These are phyloP conservation scores for Poecile atricapillus DNA, from an alignment of 2,113 vertebrate species.

Conservation along the genomic window DNA sequence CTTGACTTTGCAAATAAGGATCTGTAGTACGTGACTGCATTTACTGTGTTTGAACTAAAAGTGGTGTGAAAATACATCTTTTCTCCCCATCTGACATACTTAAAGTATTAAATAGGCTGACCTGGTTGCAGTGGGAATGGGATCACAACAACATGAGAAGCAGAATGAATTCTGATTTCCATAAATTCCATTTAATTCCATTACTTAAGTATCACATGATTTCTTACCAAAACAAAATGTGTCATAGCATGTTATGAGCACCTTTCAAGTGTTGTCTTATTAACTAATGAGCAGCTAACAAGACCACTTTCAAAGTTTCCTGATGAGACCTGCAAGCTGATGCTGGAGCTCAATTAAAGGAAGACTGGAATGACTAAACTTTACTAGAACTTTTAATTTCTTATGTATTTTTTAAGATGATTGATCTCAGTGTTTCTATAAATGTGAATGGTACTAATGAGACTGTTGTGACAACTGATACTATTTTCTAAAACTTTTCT, in stretches of 20 bases:
- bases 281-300: slow-evolving; percentile 10
- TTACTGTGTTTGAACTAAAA: slow-evolving; percentile 15
- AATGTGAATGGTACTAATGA: not conserved
- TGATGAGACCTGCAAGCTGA: not conserved
- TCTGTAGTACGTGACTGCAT: not conserved
- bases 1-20: slow-evolving; percentile 54
- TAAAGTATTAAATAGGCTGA: not conserved
- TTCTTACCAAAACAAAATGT: not conserved
- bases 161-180: not conserved
- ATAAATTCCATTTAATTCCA: not conserved
- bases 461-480: slow-evolving; percentile 20
- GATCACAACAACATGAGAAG: not conserved
- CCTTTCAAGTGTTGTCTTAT: not conserved
- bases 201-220: not conserved
- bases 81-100: not conserved
- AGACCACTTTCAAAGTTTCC: not conserved
- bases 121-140: not conserved
- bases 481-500: not conserved
- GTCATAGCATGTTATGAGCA: not conserved
- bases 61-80: not conserved
- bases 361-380: not conserved
- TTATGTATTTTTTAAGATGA: not conserved
- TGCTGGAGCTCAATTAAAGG: slow-evolving; percentile 12
- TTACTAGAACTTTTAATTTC: slow-evolving; percentile 13
- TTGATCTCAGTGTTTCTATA: slow-evolving; percentile 1